Percentiles rank a stretch among this genome's conserved stretches.
Conservation (phyloP, 2,113 vertebrate genomes). For the Helogale parvula region DNA sequence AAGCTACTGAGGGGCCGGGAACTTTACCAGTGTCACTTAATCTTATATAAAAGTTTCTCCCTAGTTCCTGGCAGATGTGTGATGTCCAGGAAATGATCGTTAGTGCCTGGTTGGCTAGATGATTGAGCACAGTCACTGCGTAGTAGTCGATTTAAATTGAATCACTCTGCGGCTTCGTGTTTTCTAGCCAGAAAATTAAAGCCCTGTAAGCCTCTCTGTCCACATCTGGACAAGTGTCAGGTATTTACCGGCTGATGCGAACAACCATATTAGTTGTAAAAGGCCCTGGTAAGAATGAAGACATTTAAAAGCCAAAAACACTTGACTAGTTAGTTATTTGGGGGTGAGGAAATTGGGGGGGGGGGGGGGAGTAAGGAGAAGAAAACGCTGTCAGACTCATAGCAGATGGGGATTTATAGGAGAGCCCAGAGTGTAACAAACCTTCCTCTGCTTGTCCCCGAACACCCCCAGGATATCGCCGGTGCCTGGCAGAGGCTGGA, state of each 20-base stretch:
- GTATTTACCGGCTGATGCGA: not conserved
- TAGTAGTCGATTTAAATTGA: not conserved
- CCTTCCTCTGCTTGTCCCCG: rapidly evolving
- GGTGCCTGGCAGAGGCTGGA: conserved; percentile 98
- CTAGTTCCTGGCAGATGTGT: rapidly evolving
- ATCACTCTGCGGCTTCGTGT: not conserved
- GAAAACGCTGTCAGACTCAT: rapidly evolving
- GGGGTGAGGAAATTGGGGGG: rapidly evolving
- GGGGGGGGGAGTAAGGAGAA: not conserved
- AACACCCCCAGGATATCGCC: conserved; percentile 92
- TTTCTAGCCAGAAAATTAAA: not conserved
- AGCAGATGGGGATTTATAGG: not conserved
- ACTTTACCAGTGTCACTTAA: not conserved
- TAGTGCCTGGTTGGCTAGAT: rapidly evolving
- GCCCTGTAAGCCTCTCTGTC: not conserved
- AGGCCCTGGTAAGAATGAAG: not conserved
- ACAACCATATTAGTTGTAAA: not conserved
- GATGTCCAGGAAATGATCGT: not conserved
- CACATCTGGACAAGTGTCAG: not conserved
- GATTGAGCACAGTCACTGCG: not conserved
- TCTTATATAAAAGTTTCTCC: not conserved
- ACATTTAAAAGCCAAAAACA: not conserved
- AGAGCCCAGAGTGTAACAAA: rapidly evolving
- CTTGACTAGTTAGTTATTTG: not conserved
- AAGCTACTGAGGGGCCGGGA: not conserved